phyloP scores from a whole-genome alignment of 1,140 invertebrate genomes.

The Leptinotarsa undecemlineata region DNA sequence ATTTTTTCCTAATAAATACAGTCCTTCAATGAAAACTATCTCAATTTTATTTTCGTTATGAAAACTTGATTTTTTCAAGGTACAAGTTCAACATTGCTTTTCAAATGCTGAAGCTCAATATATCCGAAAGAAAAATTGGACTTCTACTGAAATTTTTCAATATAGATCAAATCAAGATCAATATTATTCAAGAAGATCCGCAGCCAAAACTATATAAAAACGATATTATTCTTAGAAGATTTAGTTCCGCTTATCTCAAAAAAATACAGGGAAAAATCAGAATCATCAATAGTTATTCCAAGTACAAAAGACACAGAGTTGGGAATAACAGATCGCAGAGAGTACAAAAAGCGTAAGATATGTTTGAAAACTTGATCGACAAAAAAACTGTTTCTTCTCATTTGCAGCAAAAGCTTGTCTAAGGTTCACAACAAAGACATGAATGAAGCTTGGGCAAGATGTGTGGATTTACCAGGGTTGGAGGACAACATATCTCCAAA shows the following conservation, averaged over 20 bases:
- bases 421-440: slow-evolving; percentile 38
- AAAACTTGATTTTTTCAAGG: slow-evolving; percentile 55
- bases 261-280: slow-evolving; percentile 31
- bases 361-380: slow-evolving; percentile 3
- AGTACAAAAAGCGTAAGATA: slow-evolving; percentile 37
- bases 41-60: slow-evolving; percentile 1
- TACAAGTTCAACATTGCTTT: slow-evolving; percentile 78
- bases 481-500: slow-evolving; percentile 82
- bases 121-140: slow-evolving; percentile 75
- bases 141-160: slow-evolving; percentile 71
- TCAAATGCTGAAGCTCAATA: slow-evolving; percentile 74
- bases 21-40: background rate
- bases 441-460: slow-evolving; percentile 71
- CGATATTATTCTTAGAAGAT: slow-evolving; percentile 28
- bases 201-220: slow-evolving; percentile 31
- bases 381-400: slow-evolving; percentile 10
- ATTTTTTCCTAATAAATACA: no score
- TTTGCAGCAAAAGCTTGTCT: slow-evolving; percentile 36
- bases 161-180: slow-evolving; percentile 46
- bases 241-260: slow-evolving; percentile 29
- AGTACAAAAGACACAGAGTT: slow-evolving; percentile 33
- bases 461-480: slow-evolving; percentile 78
- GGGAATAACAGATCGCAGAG: slow-evolving; percentile 26
- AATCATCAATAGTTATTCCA: slow-evolving; percentile 31
- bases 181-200: slow-evolving; percentile 35